Conservation (phyloP, 2,797 vertebrate genomes). For the Echiichthys vipera region DNA sequence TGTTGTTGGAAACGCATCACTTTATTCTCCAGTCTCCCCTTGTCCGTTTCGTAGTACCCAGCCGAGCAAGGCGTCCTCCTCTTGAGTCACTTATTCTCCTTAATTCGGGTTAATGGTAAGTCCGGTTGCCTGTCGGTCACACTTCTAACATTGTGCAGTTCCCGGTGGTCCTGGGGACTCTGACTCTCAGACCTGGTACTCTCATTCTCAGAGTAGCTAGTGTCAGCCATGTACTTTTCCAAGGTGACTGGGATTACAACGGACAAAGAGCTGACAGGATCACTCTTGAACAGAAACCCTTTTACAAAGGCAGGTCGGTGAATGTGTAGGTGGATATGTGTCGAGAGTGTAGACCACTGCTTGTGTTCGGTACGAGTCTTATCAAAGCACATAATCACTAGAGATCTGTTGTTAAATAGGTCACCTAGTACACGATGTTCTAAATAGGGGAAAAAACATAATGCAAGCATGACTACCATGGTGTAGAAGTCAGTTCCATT, state of each 20-base stretch:
- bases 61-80: neutral
- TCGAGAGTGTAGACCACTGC: neutral
- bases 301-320: no score
- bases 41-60: neutral
- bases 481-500: neutral
- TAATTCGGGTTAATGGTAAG: no score
- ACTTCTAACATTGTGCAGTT: no score
- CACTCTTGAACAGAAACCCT: no score
- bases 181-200: neutral
- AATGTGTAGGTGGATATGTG: no score
- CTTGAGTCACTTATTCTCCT: neutral
- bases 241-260: neutral
- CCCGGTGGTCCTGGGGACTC: neutral
- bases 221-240: neutral
- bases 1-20: neutral
- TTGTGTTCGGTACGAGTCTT: neutral
- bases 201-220: neutral
- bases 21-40: neutral
- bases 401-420: neutral
- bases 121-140: no score
- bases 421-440: neutral
- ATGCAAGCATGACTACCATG: neutral
- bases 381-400: neutral
- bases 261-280: neutral
- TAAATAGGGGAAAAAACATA: neutral